Evolutionary conservation across 2,888 invertebrate species (phyloP).

Genomic region (Machimus atricapillus): DNA sequence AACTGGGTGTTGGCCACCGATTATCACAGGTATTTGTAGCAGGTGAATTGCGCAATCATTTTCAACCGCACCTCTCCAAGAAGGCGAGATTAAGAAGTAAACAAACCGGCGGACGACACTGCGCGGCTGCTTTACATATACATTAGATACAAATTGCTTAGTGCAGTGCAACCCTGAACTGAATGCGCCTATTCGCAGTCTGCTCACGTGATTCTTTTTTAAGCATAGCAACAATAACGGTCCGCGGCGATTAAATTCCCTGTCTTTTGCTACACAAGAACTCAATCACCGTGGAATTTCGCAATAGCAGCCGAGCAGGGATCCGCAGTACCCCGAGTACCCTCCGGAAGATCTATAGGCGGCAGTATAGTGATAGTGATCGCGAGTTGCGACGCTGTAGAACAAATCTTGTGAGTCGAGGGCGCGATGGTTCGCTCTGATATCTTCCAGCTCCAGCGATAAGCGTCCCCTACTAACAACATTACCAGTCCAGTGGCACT

Average conservation of each 20-base stretch:
- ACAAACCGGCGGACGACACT: neutral
- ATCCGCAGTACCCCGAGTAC: neutral
- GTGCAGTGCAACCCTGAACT: neutral
- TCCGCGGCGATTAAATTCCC: neutral
- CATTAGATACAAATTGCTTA: neutral
- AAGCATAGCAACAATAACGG: neutral
- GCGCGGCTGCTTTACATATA: neutral
- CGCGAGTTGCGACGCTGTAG: neutral
- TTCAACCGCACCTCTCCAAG: neutral
- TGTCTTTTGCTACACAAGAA: neutral
- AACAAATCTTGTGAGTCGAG: neutral
- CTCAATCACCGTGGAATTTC: neutral
- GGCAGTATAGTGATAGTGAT: neutral
- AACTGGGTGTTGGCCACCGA: neutral
- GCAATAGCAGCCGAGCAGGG: neutral
- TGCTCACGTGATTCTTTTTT: neutral
- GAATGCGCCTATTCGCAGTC: neutral
- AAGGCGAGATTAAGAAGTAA: neutral
- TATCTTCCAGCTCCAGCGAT: neutral
- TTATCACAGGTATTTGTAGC: conserved; percentile 12
- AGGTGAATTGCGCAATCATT: neutral
- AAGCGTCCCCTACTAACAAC: neutral
- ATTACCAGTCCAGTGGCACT: neutral
- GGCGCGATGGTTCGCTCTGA: neutral
- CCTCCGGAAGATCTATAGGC: neutral